Conservation (phyloP, 2,888 invertebrate species). For the Acleris literana region DNA sequence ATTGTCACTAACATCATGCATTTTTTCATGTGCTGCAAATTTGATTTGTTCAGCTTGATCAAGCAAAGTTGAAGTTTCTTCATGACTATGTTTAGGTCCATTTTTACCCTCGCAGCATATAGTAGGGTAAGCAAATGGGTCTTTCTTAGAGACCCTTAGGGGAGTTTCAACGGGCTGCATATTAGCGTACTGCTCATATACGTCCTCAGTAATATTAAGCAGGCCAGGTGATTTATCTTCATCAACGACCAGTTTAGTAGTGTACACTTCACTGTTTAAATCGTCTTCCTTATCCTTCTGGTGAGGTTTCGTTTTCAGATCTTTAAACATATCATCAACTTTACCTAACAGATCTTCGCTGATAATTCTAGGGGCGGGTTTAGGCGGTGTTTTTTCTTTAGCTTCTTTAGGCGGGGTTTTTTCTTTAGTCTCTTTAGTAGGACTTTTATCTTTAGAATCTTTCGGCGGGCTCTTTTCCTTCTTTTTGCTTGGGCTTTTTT, state of each 20-base stretch:
- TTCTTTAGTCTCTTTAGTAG: constrained; percentile 56
- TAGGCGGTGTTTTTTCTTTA: constrained; percentile 68
- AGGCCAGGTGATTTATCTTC: constrained; percentile 60
- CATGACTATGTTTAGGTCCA: constrained; percentile 70
- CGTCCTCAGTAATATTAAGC: constrained; percentile 58
- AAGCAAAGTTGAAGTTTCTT: constrained; percentile 71
- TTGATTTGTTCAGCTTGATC: constrained; percentile 76
- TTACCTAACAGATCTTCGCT: constrained; percentile 75
- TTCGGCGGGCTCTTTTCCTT: constrained; percentile 44
- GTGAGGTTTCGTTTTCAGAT: constrained; percentile 66
- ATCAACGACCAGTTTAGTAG: constrained; percentile 74
- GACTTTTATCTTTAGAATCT: constrained; percentile 35
- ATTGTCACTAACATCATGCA: constrained; percentile 60
- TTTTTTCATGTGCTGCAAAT: constrained; percentile 68
- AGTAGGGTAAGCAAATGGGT: constrained; percentile 70
- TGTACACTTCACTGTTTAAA: constrained; percentile 61
- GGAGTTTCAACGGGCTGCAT: constrained; percentile 79
- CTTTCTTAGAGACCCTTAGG: constrained; percentile 53
- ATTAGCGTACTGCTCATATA: constrained; percentile 71
- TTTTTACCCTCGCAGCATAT: constrained; percentile 70
- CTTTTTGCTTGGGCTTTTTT: constrained; percentile 49
- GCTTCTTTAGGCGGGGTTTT: constrained; percentile 63
- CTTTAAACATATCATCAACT: constrained; percentile 81
- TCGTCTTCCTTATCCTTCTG: constrained; percentile 64
- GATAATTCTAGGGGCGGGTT: constrained; percentile 74